These are phyloP conservation scores for Urosaurus nigricauda DNA, from an alignment of 2,797 vertebrate species.

Conservation along the genomic window DNA sequence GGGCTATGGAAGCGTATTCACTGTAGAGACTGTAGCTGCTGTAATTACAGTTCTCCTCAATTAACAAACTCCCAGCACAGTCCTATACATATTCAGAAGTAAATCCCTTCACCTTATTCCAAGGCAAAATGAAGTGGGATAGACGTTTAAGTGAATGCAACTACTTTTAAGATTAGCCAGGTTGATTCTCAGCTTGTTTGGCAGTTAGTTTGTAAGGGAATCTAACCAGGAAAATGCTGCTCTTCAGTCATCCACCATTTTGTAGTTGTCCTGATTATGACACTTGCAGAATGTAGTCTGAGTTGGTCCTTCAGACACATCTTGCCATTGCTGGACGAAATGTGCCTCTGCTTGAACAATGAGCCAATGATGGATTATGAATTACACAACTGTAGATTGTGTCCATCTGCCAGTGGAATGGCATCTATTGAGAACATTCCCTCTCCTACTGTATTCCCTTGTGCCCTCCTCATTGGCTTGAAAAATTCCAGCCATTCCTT, in stretches of 20 bases:
- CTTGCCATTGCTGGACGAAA: too few relatives aligned
- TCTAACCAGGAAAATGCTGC: background rate
- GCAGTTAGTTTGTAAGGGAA: background rate
- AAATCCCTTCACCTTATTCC: background rate
- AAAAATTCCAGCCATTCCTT: too few relatives aligned
- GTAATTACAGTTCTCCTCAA: constrained; percentile 7
- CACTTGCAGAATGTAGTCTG: too few relatives aligned
- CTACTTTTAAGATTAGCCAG: background rate
- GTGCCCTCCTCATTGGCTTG: too few relatives aligned
- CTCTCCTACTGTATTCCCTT: too few relatives aligned
- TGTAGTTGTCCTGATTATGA: background rate
- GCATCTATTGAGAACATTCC: background rate
- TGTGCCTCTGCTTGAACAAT: too few relatives aligned
- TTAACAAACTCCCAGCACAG: background rate
- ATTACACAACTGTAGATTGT: background rate
- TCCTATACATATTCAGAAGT: background rate
- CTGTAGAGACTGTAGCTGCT: background rate
- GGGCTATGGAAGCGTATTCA: background rate
- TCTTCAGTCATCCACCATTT: background rate
- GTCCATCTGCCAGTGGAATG: background rate
- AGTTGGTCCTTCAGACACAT: too few relatives aligned
- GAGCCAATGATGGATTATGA: too few relatives aligned
- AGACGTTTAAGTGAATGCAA: background rate
- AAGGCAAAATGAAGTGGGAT: background rate
- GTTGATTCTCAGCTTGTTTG: background rate